Percentiles rank a stretch among this genome's conserved stretches.
Conservation (phyloP, 2,113 vertebrate species). For the Pycnonotus jocosus region DNA sequence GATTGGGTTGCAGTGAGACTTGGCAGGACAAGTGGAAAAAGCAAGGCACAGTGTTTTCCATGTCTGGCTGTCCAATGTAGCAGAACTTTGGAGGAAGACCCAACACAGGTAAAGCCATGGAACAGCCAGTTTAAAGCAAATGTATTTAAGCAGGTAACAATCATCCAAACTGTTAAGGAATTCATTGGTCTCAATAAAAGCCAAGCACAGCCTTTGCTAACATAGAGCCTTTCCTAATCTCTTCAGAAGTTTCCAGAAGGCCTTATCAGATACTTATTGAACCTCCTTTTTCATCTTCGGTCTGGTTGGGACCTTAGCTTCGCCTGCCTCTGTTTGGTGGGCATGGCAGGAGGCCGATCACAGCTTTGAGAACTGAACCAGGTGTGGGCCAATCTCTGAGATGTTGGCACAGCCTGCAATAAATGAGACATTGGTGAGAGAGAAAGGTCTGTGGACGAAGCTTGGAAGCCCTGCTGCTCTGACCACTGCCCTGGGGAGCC, state of each 20-base stretch:
- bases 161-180: neutral
- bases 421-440: neutral
- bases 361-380: conserved; percentile 34
- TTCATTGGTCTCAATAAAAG: neutral
- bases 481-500: neutral
- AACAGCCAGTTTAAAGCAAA: neutral
- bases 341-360: neutral
- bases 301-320: neutral
- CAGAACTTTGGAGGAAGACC: neutral
- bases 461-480: neutral
- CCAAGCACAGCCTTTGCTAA: neutral
- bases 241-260: neutral
- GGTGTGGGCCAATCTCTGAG: conserved; percentile 20
- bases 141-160: neutral
- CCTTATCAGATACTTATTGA: neutral
- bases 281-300: neutral
- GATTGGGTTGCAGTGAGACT: neutral
- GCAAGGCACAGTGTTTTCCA: neutral
- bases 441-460: neutral
- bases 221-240: neutral
- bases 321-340: neutral
- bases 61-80: neutral
- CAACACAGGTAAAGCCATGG: neutral
- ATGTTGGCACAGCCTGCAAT: conserved; percentile 6
- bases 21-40: neutral